Base-by-base conservation (phyloP, 2,113 vertebrate species). In the Gallinago jamesoni region DNA sequence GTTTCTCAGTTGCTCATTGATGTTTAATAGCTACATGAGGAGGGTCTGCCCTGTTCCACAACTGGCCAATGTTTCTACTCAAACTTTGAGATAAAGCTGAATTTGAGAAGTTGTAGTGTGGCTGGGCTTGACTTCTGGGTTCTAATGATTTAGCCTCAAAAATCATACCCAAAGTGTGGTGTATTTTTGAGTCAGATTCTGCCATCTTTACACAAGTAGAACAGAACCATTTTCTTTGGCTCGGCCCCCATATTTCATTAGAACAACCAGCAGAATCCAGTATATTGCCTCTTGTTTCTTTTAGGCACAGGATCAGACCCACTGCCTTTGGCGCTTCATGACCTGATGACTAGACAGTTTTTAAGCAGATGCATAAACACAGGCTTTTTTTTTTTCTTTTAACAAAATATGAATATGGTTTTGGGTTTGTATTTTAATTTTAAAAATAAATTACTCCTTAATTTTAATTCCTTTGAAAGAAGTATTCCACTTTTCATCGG, bases 191-290 rank as follows among this genome's bases (percentile, higher is more conserved):
- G 13, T 66, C 68, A n/a, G 10, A 45, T 74, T 70, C 62, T 95
- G 28, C 24, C 53, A 12, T 56, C 23, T 70, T 66, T 70, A 52
- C 35, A n/a, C 22, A 70, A 48, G 37, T 47, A 15, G 48, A 74
- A 13, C 14, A 41, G 12, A 50, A 60, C 30, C 0, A 1, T 89
- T 90, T 86, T 87, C 31, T 87, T 92, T 66, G 47, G 9, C 55
- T 89, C 1, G 1, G n/a, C 4, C 35, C 15, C 19, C 0, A 0
- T 70, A 10, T 74, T 89, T 84, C 62, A 57, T 19, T n/a, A 72
- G 48, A 45, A 39, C 14, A 75, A 62, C 35, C 23, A 72, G 22
- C 52, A 92, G 53, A 94, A 73, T 63, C 12, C 35, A 62, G 4
- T 50, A 25, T 39, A 19, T 64, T 37, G 22, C 33, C 41, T 43